Evolutionary conservation across 2,888 invertebrate genomes (phyloP), one percentile per base, ranked within the genome.

Genomic region (Chloroclystis v-ata): DNA sequence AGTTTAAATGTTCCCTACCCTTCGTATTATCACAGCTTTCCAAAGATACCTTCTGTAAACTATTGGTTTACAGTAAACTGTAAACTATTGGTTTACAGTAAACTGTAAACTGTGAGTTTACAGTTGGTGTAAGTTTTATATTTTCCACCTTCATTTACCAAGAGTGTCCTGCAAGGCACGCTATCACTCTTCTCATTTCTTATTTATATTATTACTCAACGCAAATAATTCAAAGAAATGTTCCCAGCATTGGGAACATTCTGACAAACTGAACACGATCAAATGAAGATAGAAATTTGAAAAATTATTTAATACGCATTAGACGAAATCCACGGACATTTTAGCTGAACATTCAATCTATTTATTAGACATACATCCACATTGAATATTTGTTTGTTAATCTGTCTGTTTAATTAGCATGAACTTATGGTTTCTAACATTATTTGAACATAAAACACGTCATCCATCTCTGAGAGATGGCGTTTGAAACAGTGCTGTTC

Each of bases 1-100:
- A 47, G 39, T 38, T 32, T 28, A 40, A 35, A 52, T 46, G 61
- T 57, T 64, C 60, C 63, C 61, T 71, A 58, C 60, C 52, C 54
- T 57, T 65, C 57, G 56, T 59, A 67, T 67, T 82, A 84, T 84
- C 82, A 83, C 83, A 83, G 78, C 73, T 64, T 70, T 70, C 71
- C 72, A 69, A 20, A 75, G n/a, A n/a, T n/a, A 65, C 63, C 56
- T 64, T 37, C 65, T 61, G 65, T 56, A 38, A 45, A 60, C 59
- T 57, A 60, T 4, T 2, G 3, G 20, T 20, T 20, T 20, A 20
- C 20, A 20, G 5, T 66, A 62, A 58, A 67, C 67, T 61, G 65
- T 56, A 38, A 45, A 60, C 59, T 57, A 60, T n/a, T n/a, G n/a
- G n/a, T n/a, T n/a, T n/a, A n/a, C n/a, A n/a, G n/a, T 67, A 62